phyloP scores from a whole-genome alignment of 2,797 vertebrate species.

The Lagorchestes hirsutus region DNA sequence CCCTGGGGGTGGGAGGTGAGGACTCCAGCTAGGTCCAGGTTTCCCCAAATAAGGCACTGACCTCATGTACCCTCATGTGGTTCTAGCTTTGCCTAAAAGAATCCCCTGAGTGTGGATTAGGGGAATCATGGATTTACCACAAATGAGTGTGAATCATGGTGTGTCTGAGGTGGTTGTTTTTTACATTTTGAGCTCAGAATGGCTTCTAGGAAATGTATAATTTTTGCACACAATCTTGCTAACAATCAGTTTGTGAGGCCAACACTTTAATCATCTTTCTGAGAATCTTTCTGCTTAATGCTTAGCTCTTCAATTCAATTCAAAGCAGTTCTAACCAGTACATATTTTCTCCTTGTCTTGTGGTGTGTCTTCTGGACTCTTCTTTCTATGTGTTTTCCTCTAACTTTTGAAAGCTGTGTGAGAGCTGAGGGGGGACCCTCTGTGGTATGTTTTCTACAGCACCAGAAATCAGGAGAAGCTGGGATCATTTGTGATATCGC shows the following conservation, averaged over 20 bases:
- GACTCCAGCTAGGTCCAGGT: neutral
- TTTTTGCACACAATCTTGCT: neutral
- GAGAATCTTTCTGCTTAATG: neutral
- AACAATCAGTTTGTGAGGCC: neutral
- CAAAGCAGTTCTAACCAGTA: neutral
- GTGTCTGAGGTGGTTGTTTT: neutral
- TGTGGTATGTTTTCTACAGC: conserved; percentile 24
- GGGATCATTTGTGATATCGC: conserved; percentile 79
- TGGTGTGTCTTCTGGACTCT: neutral
- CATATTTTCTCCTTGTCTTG: neutral
- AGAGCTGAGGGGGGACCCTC: neutral
- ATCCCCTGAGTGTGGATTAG: neutral
- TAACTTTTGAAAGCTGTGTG: neutral
- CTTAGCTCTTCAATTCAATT: conserved; percentile 38
- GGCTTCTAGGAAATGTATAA: neutral
- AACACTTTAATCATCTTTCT: neutral
- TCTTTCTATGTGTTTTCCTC: conserved; percentile 1
- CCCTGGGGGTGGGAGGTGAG: neutral
- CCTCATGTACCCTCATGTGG: conserved; percentile 1
- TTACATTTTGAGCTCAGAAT: neutral
- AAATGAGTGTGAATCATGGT: neutral
- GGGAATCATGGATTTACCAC: neutral
- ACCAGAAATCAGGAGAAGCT: conserved; percentile 75
- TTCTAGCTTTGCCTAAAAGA: neutral
- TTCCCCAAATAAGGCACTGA: neutral